Base-by-base conservation (phyloP, 2,888 invertebrate genomes). In the Dicranocentrus wangi region DNA sequence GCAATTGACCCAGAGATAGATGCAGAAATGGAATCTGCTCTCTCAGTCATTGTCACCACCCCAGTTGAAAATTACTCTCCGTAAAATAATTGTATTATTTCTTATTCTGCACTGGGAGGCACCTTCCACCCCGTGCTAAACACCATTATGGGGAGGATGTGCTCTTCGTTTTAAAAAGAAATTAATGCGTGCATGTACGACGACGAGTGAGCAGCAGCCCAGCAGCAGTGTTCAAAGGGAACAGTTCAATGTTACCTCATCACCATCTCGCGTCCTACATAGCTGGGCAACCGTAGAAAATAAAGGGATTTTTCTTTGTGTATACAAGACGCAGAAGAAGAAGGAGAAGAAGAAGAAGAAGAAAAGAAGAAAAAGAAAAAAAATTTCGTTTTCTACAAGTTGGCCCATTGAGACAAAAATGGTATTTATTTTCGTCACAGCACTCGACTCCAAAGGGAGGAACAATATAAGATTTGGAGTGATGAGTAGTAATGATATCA, bases 181-280 rank as follows among this genome's bases (percentile, higher is more conserved):
- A n/a, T n/a, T n/a, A 21, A 19, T 65, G 61, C 47, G 47, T n/a
- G n/a, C 47, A 10, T 10, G 15, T 47, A 47, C 47, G n/a, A n/a
- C n/a, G n/a, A n/a, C n/a, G n/a, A n/a, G n/a, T n/a, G n/a, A n/a
- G n/a, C n/a, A n/a, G n/a, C n/a, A n/a, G n/a, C n/a, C n/a, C n/a
- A n/a, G n/a, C n/a, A n/a, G n/a, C n/a, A n/a, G n/a, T 47, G 15
- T n/a, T 47, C n/a, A 28, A 63, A 72, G 51, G 51, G 53, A 55
- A 60, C 42, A 81, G 47, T 81, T 81, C 81, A 81, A 81, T 81
- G 81, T 81, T 81, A 81, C 81, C 70, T 81, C 81, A 81, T 58
- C 55, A 61, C 55, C 65, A 78, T 28, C 55, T 55, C 65, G 66
- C 55, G 81, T 75, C 81, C 81, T 42, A 81, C 69, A 69, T 81